Percentiles rank a stretch among this genome's conserved stretches.
Conservation (phyloP, 2,888 invertebrate genomes). For the Lordiphosa fenestrarum region DNA sequence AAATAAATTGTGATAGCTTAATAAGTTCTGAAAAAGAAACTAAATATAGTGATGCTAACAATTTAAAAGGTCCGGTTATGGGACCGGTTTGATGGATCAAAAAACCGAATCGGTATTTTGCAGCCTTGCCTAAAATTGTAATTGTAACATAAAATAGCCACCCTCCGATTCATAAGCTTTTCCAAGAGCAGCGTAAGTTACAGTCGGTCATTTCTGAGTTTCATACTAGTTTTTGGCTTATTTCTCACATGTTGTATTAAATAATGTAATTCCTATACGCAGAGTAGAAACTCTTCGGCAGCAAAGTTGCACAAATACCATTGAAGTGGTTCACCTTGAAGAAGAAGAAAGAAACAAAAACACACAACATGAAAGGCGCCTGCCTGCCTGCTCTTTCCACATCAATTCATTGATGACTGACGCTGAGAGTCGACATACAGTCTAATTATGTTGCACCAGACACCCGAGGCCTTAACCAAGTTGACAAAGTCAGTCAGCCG, state of each 20-base stretch:
- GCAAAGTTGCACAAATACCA: constrained; percentile 20
- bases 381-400: constrained; percentile 43
- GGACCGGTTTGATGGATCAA: no score
- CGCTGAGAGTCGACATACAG: constrained; percentile 22
- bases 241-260: neutral
- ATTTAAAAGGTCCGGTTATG: no score
- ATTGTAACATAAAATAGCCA: no score
- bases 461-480: constrained; percentile 5
- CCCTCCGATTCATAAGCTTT: no score
- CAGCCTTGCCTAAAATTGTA: no score
- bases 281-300: constrained; percentile 15
- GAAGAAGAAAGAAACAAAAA: constrained; percentile 1
- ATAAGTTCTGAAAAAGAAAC: no score
- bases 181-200: no score
- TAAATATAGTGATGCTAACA: no score
- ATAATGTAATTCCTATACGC: neutral
- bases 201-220: no score
- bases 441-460: constrained; percentile 13
- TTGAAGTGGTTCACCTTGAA: constrained; percentile 33
- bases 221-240: neutral
- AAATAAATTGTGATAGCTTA: no score
- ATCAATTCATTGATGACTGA: constrained; percentile 37
- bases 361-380: constrained; percentile 2
- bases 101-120: no score
- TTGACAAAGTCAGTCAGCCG: constrained; percentile 18